Evolutionary conservation across 2,888 invertebrate species (phyloP).

Genomic region (Stenurella melanura): DNA sequence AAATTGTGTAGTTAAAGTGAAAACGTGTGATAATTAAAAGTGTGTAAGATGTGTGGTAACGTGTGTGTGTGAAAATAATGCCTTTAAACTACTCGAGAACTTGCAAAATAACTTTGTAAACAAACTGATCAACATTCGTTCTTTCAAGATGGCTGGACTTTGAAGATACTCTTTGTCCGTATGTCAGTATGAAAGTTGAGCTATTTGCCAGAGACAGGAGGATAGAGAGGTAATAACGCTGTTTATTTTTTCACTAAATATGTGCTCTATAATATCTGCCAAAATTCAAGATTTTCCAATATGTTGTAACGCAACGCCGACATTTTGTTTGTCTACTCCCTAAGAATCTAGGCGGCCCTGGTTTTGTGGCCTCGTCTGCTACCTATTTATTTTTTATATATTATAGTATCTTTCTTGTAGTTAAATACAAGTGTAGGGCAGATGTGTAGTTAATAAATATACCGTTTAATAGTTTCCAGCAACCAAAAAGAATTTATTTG

Average conservation of each 20-base stretch:
- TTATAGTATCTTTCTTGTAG: neutral
- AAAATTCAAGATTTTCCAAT: conserved; percentile 41
- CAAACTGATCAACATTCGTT: conserved; percentile 60
- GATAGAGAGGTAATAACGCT: conserved; percentile 78
- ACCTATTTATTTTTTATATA: conserved; percentile 43
- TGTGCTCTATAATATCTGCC: neutral
- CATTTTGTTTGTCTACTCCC: conserved; percentile 65
- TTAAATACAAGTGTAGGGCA: neutral
- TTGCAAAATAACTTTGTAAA: conserved; percentile 63
- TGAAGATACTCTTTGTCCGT: conserved; percentile 82
- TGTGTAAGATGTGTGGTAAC: conserved; percentile 61
- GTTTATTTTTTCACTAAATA: conserved; percentile 9
- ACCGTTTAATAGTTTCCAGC: neutral
- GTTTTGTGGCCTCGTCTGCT: conserved; percentile 66
- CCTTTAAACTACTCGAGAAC: conserved; percentile 50
- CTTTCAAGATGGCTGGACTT: conserved; percentile 83
- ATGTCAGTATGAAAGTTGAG: conserved; percentile 83
- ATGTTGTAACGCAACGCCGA: conserved; percentile 62
- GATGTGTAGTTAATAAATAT: neutral
- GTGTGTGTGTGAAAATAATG: conserved; percentile 60
- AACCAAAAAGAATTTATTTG: neutral
- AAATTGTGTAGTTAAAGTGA: conserved; percentile 64
- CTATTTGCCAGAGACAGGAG: conserved; percentile 78
- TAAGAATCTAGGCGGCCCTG: conserved; percentile 61
- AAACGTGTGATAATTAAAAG: conserved; percentile 58